These are phyloP conservation scores for Ictalurus punctatus DNA, from an alignment of 2,113 vertebrate species.

Conservation along the genomic window DNA sequence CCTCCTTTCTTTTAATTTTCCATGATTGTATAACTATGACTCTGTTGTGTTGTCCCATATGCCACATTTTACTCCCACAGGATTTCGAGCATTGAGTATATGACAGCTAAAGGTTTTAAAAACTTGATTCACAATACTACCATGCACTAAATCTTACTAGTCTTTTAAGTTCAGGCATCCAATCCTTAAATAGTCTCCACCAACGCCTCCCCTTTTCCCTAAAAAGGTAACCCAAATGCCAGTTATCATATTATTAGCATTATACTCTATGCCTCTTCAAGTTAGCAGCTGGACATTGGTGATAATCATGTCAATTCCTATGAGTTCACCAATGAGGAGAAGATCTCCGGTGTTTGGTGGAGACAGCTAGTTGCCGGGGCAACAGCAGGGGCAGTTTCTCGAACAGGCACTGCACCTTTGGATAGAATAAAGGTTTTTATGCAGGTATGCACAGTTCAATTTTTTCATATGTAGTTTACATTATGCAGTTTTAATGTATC, in stretches of 20 bases:
- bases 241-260: conserved; percentile 47
- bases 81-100: background rate
- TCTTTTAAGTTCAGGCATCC: background rate
- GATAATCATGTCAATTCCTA: conserved; percentile 90
- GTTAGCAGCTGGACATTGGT: conserved; percentile 90
- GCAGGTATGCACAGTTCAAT: conserved; percentile 75
- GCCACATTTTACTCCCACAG: background rate
- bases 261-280: conserved; percentile 29
- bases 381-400: conserved; percentile 84
- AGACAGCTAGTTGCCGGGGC: conserved; percentile 87
- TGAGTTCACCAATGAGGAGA: conserved; percentile 93
- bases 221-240: background rate
- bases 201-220: no score
- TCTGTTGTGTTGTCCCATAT: background rate
- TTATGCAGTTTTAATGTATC: background rate
- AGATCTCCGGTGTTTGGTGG: conserved; percentile 87
- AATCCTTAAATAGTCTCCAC: background rate
- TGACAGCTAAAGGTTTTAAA: background rate
- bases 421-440: conserved; percentile 94
- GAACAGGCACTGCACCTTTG: conserved; percentile 89
- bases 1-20: background rate
- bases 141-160: background rate
- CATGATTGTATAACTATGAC: background rate
- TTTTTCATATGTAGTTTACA: background rate
- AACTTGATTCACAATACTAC: background rate